Evolutionary conservation across 2,797 vertebrate species (phyloP).

Genomic region (Sebastes aleutianus): DNA sequence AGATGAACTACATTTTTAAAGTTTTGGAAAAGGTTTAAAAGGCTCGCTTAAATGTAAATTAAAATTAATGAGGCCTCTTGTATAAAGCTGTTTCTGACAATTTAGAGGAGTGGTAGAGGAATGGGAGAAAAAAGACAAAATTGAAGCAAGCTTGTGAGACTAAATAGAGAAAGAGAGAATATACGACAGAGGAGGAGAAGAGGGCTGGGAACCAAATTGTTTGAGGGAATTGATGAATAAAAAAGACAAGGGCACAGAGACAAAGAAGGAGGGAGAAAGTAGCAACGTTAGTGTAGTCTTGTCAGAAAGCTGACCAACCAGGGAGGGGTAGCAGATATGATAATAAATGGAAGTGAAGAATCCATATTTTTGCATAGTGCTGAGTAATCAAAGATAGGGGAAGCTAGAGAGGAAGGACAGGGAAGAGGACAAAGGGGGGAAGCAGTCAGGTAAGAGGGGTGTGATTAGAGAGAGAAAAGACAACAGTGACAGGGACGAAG

Average conservation of each 20-base stretch:
- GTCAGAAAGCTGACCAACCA: constrained; percentile 51
- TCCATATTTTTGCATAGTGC: constrained; percentile 57
- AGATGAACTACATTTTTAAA: constrained; percentile 18
- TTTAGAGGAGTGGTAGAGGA: constrained; percentile 16
- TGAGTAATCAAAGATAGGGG: constrained; percentile 63
- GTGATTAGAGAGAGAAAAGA: neutral
- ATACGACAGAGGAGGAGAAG: constrained; percentile 2
- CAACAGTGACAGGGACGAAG: neutral
- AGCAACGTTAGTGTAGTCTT: neutral
- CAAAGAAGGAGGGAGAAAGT: neutral
- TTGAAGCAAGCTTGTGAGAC: constrained; percentile 6
- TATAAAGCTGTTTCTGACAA: constrained; percentile 1
- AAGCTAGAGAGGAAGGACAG: constrained; percentile 1
- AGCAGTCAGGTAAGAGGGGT: constrained; percentile 17
- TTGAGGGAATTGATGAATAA: constrained; percentile 29
- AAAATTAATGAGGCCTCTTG: constrained; percentile 30
- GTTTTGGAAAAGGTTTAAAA: constrained; percentile 25
- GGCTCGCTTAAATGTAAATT: constrained; percentile 6
- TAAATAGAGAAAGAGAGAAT: neutral
- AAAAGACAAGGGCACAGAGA: constrained; percentile 32
- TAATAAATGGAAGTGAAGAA: constrained; percentile 47
- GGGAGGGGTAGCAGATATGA: constrained; percentile 28
- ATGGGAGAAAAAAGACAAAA: constrained; percentile 4
- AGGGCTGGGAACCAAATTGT: constrained; percentile 10
- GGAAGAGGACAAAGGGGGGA: constrained; percentile 45